Evolutionary conservation across 2,888 invertebrate genomes (phyloP), one percentile per base, ranked within the genome.

Genomic region (Acrocera orbiculus): DNA sequence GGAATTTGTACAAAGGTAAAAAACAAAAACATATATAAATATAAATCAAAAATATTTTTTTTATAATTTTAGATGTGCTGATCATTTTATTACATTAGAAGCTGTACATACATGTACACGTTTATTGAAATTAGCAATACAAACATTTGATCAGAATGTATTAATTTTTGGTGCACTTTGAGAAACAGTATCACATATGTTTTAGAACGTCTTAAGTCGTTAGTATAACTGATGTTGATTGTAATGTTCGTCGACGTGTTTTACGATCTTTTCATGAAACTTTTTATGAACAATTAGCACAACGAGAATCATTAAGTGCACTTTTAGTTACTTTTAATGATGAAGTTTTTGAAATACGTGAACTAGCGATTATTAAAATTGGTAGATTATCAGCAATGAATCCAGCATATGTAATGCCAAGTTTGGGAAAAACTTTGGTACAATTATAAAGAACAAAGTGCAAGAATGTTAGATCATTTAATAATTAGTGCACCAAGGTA

Each of bases 361-460:
- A 96, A 58, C 63, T 90, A 29, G 87, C 93, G 0, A 79, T 96
- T 42, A 85, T 89, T 44, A 90, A 87, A 1, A 81, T 96, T 35
- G 96, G 95, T 0, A 65, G 93, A 36, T 61, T 98, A 37, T 90
- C 92, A 48, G 73, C 76, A 16, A 80, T 93, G 53, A 99, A 99
- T 64, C 98, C 98, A 1, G 95, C 96, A 0, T 95, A 95, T 57
- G 89, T 98, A 2, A 89, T 96, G 82, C 98, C 98, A 0, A 86
- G 89, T 9, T 66, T 99, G 3, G 66, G 98, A 34, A 90, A 92
- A 56, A 82, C 86, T 2, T 65, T 98, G 27, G 83, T 96, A 42
- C 78, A 95, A 65, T 73, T 93, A 42, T 56, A 96, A 96, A 56
- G 96, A 96, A 53, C 95, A 96, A 54, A 86, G 90, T 35, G 93